A percentile compares a stretch with the other conserved stretches of the same genome.
Evolutionary conservation across 2,113 vertebrate genomes (phyloP).

Genomic region (Cheirogaleus medius): DNA sequence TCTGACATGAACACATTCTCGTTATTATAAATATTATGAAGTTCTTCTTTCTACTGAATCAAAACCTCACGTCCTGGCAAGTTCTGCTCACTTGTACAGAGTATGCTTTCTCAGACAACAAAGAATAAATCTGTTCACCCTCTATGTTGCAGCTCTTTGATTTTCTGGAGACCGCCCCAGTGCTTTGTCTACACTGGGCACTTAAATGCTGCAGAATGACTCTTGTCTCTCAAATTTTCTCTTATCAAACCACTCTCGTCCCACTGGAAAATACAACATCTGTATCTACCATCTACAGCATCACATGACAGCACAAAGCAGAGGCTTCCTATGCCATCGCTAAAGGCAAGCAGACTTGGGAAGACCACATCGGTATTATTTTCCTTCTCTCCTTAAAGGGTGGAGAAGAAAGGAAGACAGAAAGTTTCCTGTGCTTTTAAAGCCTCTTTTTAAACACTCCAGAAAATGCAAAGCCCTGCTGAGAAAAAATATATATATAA

Average conservation of each 20-base stretch:
- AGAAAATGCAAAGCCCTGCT: neutral
- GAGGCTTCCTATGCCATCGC: neutral
- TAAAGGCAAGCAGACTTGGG: neutral
- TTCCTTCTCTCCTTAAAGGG: neutral
- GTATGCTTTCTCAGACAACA: neutral
- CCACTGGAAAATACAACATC: neutral
- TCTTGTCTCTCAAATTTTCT: neutral
- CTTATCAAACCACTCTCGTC: neutral
- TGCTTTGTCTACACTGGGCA: neutral
- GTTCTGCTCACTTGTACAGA: neutral
- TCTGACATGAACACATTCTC: neutral
- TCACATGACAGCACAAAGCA: neutral
- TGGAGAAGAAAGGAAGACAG: neutral
- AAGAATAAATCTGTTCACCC: neutral
- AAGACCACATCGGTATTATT: neutral
- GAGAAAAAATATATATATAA: neutral
- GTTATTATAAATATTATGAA: neutral
- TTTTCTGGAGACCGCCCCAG: neutral
- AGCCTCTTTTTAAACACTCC: conserved; percentile 5
- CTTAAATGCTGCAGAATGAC: neutral
- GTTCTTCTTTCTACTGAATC: neutral
- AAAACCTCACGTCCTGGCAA: neutral
- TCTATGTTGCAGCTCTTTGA: neutral
- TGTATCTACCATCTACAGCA: neutral
- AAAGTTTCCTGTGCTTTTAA: neutral